Evolutionary conservation across 1,140 invertebrate genomes (phyloP), one percentile per base, ranked within the genome.

Genomic region (Eupeodes corollae): DNA sequence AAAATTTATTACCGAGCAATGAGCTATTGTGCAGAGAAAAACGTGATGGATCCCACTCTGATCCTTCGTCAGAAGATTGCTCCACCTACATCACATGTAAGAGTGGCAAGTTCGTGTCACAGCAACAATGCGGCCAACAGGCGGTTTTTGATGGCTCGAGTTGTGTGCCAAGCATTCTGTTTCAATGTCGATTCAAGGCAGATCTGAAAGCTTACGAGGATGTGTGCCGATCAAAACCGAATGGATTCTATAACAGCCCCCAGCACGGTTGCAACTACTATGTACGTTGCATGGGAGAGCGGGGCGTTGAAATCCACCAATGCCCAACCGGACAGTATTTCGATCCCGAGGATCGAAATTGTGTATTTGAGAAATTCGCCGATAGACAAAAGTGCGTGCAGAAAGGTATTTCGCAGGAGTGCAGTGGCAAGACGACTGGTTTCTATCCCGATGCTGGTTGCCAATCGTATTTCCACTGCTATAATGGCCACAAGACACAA

Each of bases 371-470:
- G 31, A 46, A 43, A 42, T 42, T 34, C 32, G 10, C 19, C 9
- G 42, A 47, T 10, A 10, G 44, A n/a, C 11, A 34, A n/a, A 40
- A 41, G 13, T 51, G 49, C 16, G 12, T 46, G 8, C 18, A 43
- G 3, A 6, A 11, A 13, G 30, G 19, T 8, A 37, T n/a, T n/a
- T 58, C 69, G n/a, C 18, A 48, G 6, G 64, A 61, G n/a, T 77
- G 75, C 54, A 54, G 58, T 16, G 69, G 69, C 2, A 61, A 69
- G 43, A 68, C 69, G 0, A 69, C 64, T 42, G 74, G 74, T 1
- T 71, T 64, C 31, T 73, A 75, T 47, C 73, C 72, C 47, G 69
- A 73, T 39, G 69, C 69, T 6, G 70, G 70, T 42, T 77, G 75
- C 48, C 69, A 63, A 5, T 63, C 59, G 13, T 77, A 77, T 51